phyloP scores from a whole-genome alignment of 2,888 invertebrate genomes.

The Priocnemis perturbator region DNA sequence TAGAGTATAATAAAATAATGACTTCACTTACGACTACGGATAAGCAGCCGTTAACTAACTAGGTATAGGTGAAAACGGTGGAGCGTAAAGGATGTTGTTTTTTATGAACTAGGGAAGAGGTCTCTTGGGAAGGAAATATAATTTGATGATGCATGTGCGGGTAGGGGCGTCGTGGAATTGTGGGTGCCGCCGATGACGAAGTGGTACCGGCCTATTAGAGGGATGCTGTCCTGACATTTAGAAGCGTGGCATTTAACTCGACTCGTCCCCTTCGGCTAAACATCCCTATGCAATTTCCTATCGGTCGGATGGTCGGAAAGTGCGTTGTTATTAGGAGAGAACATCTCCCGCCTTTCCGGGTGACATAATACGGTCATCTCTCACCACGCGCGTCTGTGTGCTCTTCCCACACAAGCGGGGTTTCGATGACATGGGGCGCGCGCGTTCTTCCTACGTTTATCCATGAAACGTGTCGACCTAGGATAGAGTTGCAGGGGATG shows the following conservation, averaged over 20 bases:
- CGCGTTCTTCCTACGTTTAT: neutral
- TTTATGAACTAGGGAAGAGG: too few relatives aligned
- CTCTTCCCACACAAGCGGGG: slow-evolving; percentile 65
- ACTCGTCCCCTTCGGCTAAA: slow-evolving; percentile 56
- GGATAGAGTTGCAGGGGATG: slow-evolving; percentile 43
- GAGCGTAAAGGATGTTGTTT: too few relatives aligned
- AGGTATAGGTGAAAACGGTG: too few relatives aligned
- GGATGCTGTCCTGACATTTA: slow-evolving; percentile 70
- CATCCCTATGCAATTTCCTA: slow-evolving; percentile 66
- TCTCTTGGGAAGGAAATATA: too few relatives aligned
- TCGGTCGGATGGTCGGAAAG: slow-evolving; percentile 39
- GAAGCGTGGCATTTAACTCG: slow-evolving; percentile 68
- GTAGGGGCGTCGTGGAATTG: too few relatives aligned
- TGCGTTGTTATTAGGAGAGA: slow-evolving; percentile 57
- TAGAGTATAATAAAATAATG: too few relatives aligned
- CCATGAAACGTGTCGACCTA: slow-evolving; percentile 32
- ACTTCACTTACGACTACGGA: too few relatives aligned
- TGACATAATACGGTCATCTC: slow-evolving; percentile 59
- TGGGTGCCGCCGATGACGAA: too few relatives aligned
- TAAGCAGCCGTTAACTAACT: too few relatives aligned
- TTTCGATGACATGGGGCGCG: neutral
- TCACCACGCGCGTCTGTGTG: slow-evolving; percentile 52
- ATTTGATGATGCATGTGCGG: too few relatives aligned
- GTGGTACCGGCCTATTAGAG: slow-evolving; percentile 62
- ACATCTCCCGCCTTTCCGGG: slow-evolving; percentile 64